These are phyloP conservation scores for Elgaria multicarinata DNA, from an alignment of 2,113 vertebrate species.

Conservation along the genomic window DNA sequence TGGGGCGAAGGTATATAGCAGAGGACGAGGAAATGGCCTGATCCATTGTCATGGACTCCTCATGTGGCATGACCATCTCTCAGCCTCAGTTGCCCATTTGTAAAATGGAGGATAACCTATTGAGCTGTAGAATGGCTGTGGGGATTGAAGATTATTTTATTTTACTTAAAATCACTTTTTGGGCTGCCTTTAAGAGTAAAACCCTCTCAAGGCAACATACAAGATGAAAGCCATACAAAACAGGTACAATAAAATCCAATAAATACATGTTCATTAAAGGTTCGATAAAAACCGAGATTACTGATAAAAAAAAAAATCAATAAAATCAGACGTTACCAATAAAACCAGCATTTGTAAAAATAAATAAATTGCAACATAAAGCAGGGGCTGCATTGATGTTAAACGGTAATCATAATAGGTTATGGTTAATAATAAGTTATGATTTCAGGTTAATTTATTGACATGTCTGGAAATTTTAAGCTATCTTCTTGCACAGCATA, in stretches of 20 bases:
- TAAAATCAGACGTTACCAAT: too few species aligned
- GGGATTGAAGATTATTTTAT: not conserved
- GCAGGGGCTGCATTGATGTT: too few species aligned
- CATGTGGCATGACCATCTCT: not conserved
- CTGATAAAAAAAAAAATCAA: not conserved
- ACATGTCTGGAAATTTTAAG: not conserved
- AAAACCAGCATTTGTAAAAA: too few species aligned
- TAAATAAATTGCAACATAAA: too few species aligned
- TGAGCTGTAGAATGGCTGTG: not conserved
- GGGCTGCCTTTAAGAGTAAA: too few species aligned
- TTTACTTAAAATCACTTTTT: too few species aligned
- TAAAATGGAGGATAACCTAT: not conserved
- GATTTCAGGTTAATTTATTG: not conserved
- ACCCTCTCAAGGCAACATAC: too few species aligned
- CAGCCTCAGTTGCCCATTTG: not conserved
- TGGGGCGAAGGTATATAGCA: not conserved
- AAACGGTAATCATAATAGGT: not conserved
- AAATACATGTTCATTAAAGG: too few species aligned
- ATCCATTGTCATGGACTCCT: not conserved
- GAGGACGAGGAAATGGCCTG: not conserved
- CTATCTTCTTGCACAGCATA: not conserved
- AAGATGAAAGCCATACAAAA: too few species aligned
- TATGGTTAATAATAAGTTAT: not conserved
- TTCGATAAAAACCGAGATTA: too few species aligned
- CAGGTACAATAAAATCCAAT: too few species aligned